Percentiles rank a stretch among this genome's conserved stretches.
Conservation (phyloP, 2,888 invertebrate genomes). For the Tachina fera region DNA sequence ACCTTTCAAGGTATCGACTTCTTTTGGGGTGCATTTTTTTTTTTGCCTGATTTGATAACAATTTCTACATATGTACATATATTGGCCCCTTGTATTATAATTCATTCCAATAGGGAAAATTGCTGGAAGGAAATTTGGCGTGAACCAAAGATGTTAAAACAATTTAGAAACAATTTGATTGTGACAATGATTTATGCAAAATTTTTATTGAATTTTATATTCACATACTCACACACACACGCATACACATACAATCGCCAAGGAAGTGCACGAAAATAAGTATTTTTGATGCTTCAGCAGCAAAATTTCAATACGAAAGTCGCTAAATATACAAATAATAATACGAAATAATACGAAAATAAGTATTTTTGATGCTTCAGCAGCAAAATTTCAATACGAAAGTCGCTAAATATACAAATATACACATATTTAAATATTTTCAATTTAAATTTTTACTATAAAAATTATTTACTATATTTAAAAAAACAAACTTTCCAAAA, state of each 20-base stretch:
- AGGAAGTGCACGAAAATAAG: not conserved
- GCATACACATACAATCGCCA: no score
- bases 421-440: not conserved
- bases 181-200: conserved; percentile 80
- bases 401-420: conserved; percentile 12
- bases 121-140: conserved; percentile 54
- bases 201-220: conserved; percentile 73
- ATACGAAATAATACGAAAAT: no score
- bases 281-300: conserved; percentile 15
- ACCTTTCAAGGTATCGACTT: conserved; percentile 75
- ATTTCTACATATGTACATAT: conserved; percentile 20
- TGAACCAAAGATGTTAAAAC: conserved; percentile 38
- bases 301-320: conserved; percentile 50
- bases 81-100: conserved; percentile 27
- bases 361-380: conserved; percentile 20
- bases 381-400: conserved; percentile 36
- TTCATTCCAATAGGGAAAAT: conserved; percentile 65
- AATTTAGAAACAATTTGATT: conserved; percentile 76
- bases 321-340: not conserved
- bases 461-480: not conserved
- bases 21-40: conserved; percentile 19
- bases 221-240: not conserved
- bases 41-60: conserved; percentile 48
- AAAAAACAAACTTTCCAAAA: no score
- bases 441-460: not conserved